Evolutionary conservation across 2,113 vertebrate species (phyloP).

Genomic region (Heterocephalus glaber): DNA sequence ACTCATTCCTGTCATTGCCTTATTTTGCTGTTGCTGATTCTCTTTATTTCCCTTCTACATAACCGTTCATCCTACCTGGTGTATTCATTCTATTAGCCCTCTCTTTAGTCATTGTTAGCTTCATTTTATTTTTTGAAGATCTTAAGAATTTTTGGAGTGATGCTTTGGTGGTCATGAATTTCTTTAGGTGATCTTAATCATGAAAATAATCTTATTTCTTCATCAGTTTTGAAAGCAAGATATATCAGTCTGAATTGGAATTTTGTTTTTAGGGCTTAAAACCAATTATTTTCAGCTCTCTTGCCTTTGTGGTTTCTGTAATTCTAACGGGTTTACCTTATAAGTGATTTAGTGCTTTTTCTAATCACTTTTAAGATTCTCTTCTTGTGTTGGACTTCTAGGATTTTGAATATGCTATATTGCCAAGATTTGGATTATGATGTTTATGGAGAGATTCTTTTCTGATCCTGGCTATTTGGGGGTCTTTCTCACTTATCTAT

Average conservation of each 20-base stretch:
- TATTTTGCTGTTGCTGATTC: neutral
- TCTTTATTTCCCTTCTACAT: neutral
- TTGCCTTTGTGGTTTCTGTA: neutral
- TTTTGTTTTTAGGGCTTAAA: neutral
- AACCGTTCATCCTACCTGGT: neutral
- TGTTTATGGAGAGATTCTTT: neutral
- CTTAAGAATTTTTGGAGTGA: neutral
- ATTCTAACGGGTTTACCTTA: neutral
- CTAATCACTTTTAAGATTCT: neutral
- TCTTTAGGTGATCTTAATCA: neutral
- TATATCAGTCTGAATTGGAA: neutral
- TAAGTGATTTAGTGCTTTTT: neutral
- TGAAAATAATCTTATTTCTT: neutral
- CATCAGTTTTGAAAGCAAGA: neutral
- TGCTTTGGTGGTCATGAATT: neutral
- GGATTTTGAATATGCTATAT: neutral
- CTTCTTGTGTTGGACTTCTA: neutral
- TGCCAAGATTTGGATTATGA: neutral
- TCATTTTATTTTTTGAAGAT: neutral
- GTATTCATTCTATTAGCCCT: neutral
- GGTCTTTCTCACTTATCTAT: too few species aligned
- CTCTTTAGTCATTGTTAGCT: neutral
- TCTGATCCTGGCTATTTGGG: too few species aligned
- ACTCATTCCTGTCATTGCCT: neutral
- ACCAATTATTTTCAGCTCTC: neutral